Evolutionary conservation across 2,797 vertebrate species (phyloP), one percentile per base, ranked within the genome.

Genomic region (Anguilla megastoma): DNA sequence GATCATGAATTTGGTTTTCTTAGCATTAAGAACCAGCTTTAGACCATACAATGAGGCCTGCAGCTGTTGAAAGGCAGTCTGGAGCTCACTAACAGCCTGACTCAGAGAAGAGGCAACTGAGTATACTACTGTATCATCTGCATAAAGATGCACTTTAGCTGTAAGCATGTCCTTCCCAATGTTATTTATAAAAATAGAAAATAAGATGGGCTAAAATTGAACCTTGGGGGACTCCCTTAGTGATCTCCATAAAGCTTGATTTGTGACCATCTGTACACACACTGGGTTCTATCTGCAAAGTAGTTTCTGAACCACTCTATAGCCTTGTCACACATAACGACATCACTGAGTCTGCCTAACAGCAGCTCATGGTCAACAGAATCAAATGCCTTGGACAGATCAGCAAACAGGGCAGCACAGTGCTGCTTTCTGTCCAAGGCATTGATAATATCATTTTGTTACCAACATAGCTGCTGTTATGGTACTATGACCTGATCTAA

Each of bases 341-440:
- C 16, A 66, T 24, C 0, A 27, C 33, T 45, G 9, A 88, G 60
- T 63, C 18, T 52, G 18, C 33, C n/a, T 63, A 87, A n/a, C 21
- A 90, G 24, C 60, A 86, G 16, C 27, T 36, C 36, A 60, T 85
- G 41, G 18, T 84, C 21, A 2, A 79, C 63, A 9, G 63, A 54
- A 63, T 85, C 86, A 85, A 79, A 86, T 54, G 79, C 84, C 54
- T 88, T 84, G 10, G 79, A 84, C 2, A 88, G 0, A 58, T 87
- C 41, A 45, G 83, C 71, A 85, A 79, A 87, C 27, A 80, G 7
- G 6, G 82, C 82, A 16, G 86, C 85, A 85, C 80, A 79, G 83
- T 85, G 14, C 4, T 66, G 50, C 30, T 87, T 85, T 41, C 10
- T 84, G 21, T 87, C 84, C 50, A 88, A 60, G n/a, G 12, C 69